Evolutionary conservation across 2,113 vertebrate species (phyloP).

Genomic region (Bubo bubo): DNA sequence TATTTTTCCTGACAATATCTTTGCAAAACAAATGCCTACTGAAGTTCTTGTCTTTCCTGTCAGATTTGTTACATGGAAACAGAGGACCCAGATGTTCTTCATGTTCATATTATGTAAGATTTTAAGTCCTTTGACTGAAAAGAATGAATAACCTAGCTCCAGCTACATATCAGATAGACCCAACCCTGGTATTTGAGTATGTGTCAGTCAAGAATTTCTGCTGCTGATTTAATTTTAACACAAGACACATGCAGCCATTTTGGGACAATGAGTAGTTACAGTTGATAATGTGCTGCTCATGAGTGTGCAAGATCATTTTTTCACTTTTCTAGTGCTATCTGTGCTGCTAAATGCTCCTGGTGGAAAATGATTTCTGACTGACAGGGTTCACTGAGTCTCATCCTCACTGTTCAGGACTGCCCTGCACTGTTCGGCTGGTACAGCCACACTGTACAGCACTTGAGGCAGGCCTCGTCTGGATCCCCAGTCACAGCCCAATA

Average conservation of each 20-base stretch:
- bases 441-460: neutral
- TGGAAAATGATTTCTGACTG: neutral
- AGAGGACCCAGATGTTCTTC: neutral
- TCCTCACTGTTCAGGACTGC: neutral
- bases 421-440: neutral
- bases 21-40: neutral
- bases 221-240: neutral
- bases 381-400: neutral
- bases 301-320: neutral
- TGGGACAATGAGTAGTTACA: neutral
- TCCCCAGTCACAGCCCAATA: neutral
- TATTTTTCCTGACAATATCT: neutral
- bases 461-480: neutral
- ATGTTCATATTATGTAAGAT: neutral
- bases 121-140: neutral
- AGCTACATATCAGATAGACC: neutral
- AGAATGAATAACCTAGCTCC: neutral
- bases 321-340: neutral
- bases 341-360: neutral
- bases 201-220: neutral
- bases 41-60: neutral
- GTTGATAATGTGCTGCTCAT: neutral
- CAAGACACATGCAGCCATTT: neutral
- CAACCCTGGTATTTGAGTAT: neutral
- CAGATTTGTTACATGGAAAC: neutral